Conservation (phyloP, 92 coral and sea anemone species). For the Epizoanthus rinbou region DNA sequence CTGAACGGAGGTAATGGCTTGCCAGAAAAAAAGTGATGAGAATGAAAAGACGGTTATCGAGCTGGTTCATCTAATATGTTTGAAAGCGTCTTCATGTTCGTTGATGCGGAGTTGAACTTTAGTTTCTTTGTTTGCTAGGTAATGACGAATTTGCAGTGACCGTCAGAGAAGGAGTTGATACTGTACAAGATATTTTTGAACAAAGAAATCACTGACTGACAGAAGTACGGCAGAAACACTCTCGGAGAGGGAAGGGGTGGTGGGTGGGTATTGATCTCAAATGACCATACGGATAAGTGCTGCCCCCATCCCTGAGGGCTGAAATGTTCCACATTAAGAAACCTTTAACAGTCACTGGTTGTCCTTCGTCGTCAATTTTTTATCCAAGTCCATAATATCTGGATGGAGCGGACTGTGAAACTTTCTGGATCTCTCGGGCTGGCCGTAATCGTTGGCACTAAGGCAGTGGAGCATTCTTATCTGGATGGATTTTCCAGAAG, state of each 20-base stretch:
- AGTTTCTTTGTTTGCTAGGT: too few species aligned
- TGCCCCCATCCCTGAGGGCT: too few species aligned
- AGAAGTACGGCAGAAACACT: too few species aligned
- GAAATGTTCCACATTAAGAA: neutral
- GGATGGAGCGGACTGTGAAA: neutral
- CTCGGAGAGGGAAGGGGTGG: too few species aligned
- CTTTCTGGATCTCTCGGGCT: conserved; percentile 10
- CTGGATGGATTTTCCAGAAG: conserved; percentile 12
- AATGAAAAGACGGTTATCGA: too few species aligned
- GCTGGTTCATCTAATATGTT: too few species aligned
- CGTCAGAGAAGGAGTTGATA: conserved; percentile 9
- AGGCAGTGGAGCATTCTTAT: conserved; percentile 16
- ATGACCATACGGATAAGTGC: too few species aligned
- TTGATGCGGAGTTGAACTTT: too few species aligned
- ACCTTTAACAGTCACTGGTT: neutral
- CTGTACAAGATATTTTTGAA: conserved; percentile 1
- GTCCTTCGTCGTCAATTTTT: conserved; percentile 11
- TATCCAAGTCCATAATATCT: conserved; percentile 6
- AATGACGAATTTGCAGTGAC: too few species aligned
- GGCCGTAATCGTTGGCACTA: conserved; percentile 6
- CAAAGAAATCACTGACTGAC: too few species aligned
- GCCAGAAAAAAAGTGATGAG: conserved; percentile 6
- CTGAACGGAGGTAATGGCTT: conserved; percentile 17
- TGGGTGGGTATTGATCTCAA: too few species aligned
- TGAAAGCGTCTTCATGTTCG: too few species aligned